phyloP scores from a whole-genome alignment of 2,113 vertebrate species.

The Brachyhypopomus gauderio region DNA sequence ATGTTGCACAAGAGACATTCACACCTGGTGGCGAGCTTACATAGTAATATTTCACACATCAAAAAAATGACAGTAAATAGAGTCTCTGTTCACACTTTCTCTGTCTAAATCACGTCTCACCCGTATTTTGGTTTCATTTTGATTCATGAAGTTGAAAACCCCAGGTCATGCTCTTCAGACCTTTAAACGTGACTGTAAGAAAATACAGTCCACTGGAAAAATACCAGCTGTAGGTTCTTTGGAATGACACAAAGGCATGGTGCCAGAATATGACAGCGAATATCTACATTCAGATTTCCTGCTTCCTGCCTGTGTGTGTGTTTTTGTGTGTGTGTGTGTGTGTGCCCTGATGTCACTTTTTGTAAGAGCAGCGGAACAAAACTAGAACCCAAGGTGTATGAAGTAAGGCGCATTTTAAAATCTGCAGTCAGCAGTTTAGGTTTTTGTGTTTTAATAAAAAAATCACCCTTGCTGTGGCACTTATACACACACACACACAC shows the following conservation, averaged over 20 bases:
- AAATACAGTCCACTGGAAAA: too few relatives aligned
- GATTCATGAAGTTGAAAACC: slow-evolving; percentile 6
- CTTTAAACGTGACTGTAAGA: too few relatives aligned
- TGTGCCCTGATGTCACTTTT: background rate
- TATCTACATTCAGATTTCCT: too few relatives aligned
- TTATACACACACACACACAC: background rate
- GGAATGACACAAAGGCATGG: too few relatives aligned
- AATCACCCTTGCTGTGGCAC: background rate
- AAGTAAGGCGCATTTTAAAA: background rate
- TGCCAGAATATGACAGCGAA: too few relatives aligned
- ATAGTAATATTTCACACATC: background rate
- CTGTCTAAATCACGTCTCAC: background rate
- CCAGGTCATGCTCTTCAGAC: background rate
- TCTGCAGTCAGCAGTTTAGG: background rate
- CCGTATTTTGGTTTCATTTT: background rate
- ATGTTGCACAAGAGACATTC: too few relatives aligned
- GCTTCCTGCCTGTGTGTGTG: too few relatives aligned
- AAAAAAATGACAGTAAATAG: background rate
- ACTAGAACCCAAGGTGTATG: background rate
- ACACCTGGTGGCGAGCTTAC: too few relatives aligned
- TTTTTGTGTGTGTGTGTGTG: too few relatives aligned
- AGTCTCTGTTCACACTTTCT: background rate
- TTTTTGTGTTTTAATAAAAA: slow-evolving; percentile 1
- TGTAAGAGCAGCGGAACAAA: background rate
- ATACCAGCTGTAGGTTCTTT: too few relatives aligned